Percentiles rank a stretch among this genome's conserved stretches.
phyloP scores from a whole-genome alignment of 2,797 vertebrate genomes.

The Tadarida brasiliensis region DNA sequence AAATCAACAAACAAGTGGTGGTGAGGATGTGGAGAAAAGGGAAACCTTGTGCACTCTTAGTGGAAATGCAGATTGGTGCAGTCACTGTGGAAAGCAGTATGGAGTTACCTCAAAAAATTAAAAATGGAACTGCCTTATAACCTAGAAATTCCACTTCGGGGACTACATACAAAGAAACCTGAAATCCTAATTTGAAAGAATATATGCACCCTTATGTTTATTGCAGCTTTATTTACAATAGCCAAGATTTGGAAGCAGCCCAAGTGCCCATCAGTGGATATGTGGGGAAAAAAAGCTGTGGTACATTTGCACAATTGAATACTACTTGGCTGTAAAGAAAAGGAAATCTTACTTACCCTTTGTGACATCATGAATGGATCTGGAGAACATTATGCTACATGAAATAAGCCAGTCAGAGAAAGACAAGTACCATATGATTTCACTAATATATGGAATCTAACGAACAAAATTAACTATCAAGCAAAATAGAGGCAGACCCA shows the following conservation, averaged over 20 bases:
- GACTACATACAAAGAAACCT: too few relatives aligned
- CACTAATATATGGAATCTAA: background rate
- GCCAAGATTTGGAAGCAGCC: background rate
- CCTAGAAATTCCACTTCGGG: too few relatives aligned
- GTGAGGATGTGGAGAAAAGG: too few relatives aligned
- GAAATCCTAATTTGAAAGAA: background rate
- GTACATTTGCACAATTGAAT: background rate
- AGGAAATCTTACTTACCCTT: background rate
- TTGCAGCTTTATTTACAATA: background rate
- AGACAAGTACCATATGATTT: background rate
- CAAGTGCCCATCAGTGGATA: background rate
- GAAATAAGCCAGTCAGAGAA: background rate
- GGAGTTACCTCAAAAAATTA: too few relatives aligned
- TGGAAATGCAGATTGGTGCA: too few relatives aligned
- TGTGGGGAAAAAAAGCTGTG: background rate
- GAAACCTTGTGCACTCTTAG: too few relatives aligned
- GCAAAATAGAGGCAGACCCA: background rate
- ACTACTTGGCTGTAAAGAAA: background rate
- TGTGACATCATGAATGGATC: background rate
- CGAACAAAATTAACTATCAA: background rate
- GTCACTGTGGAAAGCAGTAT: too few relatives aligned
- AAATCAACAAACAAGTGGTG: too few relatives aligned
- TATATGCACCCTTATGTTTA: background rate
- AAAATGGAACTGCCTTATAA: too few relatives aligned
- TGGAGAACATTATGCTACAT: background rate